Evolutionary conservation across 2,888 invertebrate species (phyloP).

Genomic region (Aromia moschata): DNA sequence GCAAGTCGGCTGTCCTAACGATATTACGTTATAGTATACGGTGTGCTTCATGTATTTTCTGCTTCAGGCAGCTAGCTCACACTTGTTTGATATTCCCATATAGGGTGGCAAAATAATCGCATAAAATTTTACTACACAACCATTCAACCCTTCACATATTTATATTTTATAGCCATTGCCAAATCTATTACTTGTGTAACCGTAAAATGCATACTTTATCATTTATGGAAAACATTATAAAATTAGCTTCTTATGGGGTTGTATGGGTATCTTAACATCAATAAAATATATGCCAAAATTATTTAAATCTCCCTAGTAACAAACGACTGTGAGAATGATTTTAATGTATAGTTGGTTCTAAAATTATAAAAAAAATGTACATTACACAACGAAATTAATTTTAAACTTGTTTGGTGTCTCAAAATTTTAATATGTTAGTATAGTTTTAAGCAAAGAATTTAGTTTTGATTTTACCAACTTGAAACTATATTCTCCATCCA

Average conservation of each 20-base stretch:
- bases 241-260: neutral
- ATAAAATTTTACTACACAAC: neutral
- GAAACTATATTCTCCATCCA: constrained; percentile 52
- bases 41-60: constrained; percentile 57
- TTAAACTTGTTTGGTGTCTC: constrained; percentile 35
- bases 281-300: neutral
- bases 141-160: neutral
- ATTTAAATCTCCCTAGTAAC: constrained; percentile 17
- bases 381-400: constrained; percentile 58
- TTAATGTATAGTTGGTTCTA: constrained; percentile 41
- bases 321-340: constrained; percentile 32
- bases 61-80: constrained; percentile 51
- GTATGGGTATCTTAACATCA: neutral
- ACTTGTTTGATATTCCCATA: constrained; percentile 39
- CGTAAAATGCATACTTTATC: neutral
- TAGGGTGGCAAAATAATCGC: constrained; percentile 8
- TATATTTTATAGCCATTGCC: neutral
- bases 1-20: constrained; percentile 46
- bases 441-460: constrained; percentile 45
- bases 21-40: constrained; percentile 47
- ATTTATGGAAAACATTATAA: neutral
- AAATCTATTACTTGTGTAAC: neutral
- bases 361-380: constrained; percentile 48
- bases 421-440: constrained; percentile 42
- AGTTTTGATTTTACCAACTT: constrained; percentile 51